Evolutionary conservation across 2,113 vertebrate species (phyloP), one percentile per base, ranked within the genome.

Genomic region (Meleagris gallopavo): DNA sequence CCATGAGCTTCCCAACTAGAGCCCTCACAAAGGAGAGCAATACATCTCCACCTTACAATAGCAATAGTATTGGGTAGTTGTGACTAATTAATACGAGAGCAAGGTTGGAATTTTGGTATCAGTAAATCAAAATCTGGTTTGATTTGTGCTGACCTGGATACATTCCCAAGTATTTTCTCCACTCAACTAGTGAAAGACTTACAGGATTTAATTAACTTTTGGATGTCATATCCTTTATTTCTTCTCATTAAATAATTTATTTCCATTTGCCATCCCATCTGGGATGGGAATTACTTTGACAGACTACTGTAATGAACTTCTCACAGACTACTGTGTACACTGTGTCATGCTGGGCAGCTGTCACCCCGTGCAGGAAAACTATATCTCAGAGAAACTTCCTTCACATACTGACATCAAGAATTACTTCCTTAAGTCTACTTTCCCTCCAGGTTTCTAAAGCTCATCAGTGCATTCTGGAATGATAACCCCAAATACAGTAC

Each of bases 1-100:
- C 58, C 5, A 10, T 0, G 14, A 83, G 78, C 14, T 64, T 67
- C n/a, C 40, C 38, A 6, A 15, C 65, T 19, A 48, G 48, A 82
- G 34, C 29, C 11, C 20, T 40, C 46, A 9, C 41, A 46, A 76
- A 55, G 45, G 12, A 71, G 13, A 36, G 45, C 36, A 48, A 38
- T 0, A 10, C 1, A 0, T 3, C 30, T n/a, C 45, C 46, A 60
- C 43, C 29, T 73, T 5, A 0, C 1, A 0, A 32, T 13, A 71
- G 57, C 79, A 29, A 2, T 7, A 27, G 19, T 3, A 41, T 2
- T 3, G 3, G 60, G 57, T 5, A 54, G 19, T 25, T 65, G 3
- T 40, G 65, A 21, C 43, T 27, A 22, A 62, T 5, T 32, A 43
- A 45, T 69, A 70, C 6, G 0, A 41, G 19, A 22, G 21, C 1